Evolutionary conservation across 2,888 invertebrate species (phyloP).

Genomic region (Drosophila atripex): DNA sequence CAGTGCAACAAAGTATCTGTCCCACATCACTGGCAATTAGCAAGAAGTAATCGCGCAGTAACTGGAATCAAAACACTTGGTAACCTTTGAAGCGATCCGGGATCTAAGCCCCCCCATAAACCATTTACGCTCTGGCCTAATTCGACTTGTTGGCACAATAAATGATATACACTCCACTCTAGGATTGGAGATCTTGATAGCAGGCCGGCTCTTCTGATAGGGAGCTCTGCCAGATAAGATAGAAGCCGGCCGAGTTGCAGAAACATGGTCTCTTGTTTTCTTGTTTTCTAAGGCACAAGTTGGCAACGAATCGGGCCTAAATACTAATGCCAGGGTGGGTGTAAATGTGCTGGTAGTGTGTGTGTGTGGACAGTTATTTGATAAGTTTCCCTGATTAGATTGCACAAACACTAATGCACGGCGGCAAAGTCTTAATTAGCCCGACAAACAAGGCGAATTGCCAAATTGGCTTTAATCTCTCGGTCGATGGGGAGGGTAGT

Average conservation of each 20-base stretch:
- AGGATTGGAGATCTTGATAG: constrained; percentile 18
- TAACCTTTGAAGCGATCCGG: constrained; percentile 19
- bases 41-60: constrained; percentile 11
- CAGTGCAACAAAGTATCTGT: not conserved
- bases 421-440: constrained; percentile 65
- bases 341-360: not conserved
- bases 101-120: constrained; percentile 11
- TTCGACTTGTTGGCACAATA: constrained; percentile 9
- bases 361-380: constrained; percentile 43
- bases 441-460: constrained; percentile 68
- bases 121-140: constrained; percentile 36
- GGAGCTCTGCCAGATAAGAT: constrained; percentile 33
- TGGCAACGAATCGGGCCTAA: constrained; percentile 21
- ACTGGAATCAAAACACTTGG: constrained; percentile 5
- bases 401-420: constrained; percentile 41
- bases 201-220: constrained; percentile 22
- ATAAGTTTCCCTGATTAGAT: constrained; percentile 73
- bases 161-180: constrained; percentile 12
- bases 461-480: constrained; percentile 63
- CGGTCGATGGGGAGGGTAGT: not conserved
- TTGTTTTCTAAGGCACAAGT: constrained; percentile 14
- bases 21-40: constrained; percentile 18
- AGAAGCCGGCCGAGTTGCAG: constrained; percentile 11
- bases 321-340: constrained; percentile 24
- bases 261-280: constrained; percentile 19